Conservation (phyloP, 2,888 invertebrate species). For the Glyphotaelius pellucidus region DNA sequence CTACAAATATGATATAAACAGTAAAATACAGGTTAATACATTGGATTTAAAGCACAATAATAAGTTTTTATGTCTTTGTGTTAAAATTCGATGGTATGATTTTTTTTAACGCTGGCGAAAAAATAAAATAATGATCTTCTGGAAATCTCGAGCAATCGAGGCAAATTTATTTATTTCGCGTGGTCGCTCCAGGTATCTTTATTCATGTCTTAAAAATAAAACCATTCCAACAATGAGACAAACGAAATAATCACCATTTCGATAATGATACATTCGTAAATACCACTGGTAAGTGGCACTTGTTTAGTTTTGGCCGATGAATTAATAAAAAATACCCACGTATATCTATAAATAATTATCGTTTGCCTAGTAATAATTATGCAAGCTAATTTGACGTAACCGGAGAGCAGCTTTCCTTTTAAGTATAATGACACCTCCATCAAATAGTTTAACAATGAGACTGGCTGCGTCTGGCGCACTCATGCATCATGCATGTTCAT, state of each 20-base stretch:
- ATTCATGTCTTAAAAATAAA: neutral
- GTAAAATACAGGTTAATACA: too few relatives aligned
- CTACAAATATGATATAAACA: too few relatives aligned
- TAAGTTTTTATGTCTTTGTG: too few relatives aligned
- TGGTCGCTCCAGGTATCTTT: too few relatives aligned
- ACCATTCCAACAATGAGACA: neutral
- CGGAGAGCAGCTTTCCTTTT: conserved; percentile 1
- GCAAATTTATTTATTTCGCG: too few relatives aligned
- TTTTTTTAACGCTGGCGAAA: too few relatives aligned
- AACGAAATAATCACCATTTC: neutral
- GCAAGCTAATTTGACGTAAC: neutral
- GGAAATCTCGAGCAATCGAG: too few relatives aligned
- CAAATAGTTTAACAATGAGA: conserved; percentile 9
- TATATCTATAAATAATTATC: neutral
- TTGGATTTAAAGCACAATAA: too few relatives aligned
- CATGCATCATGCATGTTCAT: neutral
- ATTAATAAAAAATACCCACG: neutral
- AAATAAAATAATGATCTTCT: too few relatives aligned
- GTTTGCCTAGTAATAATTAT: neutral
- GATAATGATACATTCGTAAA: neutral
- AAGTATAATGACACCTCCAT: neutral
- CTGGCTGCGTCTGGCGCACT: neutral
- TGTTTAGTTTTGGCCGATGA: neutral
- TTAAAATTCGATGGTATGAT: too few relatives aligned
- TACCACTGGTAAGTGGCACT: neutral